phyloP scores from a whole-genome alignment of 2,113 vertebrate species.

The Formicarius rufipectus region DNA sequence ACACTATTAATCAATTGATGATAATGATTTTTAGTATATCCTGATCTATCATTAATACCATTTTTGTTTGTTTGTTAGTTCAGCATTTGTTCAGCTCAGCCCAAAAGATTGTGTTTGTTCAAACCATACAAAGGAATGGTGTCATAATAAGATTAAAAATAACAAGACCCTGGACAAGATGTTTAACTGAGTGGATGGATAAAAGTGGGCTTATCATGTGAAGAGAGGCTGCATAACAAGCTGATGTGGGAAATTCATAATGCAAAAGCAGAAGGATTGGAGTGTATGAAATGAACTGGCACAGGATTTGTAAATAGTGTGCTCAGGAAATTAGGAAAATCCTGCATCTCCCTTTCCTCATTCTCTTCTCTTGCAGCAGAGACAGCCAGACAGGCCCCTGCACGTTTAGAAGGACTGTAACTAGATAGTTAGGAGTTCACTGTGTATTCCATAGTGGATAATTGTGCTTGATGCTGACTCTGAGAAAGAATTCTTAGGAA shows the following conservation, averaged over 20 bases:
- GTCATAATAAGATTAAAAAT: not conserved
- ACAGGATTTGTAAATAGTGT: not conserved
- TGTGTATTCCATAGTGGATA: not conserved
- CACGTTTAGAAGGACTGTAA: not conserved
- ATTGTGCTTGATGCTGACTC: not conserved
- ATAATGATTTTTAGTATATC: not conserved
- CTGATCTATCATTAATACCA: not conserved
- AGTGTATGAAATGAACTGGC: not conserved
- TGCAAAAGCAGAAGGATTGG: not conserved
- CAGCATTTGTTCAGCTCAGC: not conserved
- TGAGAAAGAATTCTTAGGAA: not conserved
- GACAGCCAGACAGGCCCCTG: not conserved
- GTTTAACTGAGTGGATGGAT: not conserved
- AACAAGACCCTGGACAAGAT: not conserved
- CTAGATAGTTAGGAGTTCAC: not conserved
- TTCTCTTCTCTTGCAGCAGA: not conserved
- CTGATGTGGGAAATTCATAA: not conserved
- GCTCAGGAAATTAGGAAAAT: not conserved
- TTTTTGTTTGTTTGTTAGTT: not conserved
- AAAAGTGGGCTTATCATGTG: not conserved
- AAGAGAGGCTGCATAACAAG: not conserved
- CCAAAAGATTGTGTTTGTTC: not conserved
- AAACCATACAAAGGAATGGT: not conserved
- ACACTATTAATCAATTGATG: not conserved
- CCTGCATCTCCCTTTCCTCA: not conserved